Evolutionary conservation across 2,888 invertebrate genomes (phyloP), one percentile per base, ranked within the genome.

Genomic region (Sturmia bella): DNA sequence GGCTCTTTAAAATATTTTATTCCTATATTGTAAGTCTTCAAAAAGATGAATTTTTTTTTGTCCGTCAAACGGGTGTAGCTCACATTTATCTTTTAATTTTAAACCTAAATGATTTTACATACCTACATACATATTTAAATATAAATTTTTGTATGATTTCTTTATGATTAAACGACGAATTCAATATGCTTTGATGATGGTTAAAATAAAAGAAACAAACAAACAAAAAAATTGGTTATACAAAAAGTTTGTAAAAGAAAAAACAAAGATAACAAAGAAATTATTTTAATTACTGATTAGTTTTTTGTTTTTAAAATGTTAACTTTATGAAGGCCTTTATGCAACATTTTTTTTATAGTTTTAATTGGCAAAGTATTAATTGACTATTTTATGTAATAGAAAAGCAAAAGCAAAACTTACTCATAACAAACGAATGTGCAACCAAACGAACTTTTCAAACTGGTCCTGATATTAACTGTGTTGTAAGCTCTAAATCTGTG

Each of bases 131-230:
- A 6, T 32, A 7, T 37, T 52, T 45, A 52, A 21, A 48, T 17
- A 45, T 12, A 52, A 27, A 7, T 6, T 32, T 69, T 66, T 72
- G 21, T 54, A 24, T 63, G 11, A 9, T 27, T 24, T 48, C 15
- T 69, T 48, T 52, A 19, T 56, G 37, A 6, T 68, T 69, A 11
- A 57, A 78, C 85, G 88, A 88, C 88, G 85, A 88, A 87, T 88
- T 89, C 89, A 88, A 88, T 88, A 87, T 88, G 87, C 88, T 89
- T 69, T 86, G 88, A 88, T 87, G 87, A 88, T 88, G 88, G 37
- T 85, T 86, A 87, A 75, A 75, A 32, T 17, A 56, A 64, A 72
- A n/a, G n/a, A n/a, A n/a, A n/a, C n/a, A n/a, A n/a, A n/a, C n/a
- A n/a, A n/a, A n/a, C n/a, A n/a, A 73, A 79, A 43, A 54, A 52